A percentile compares a stretch with the other conserved stretches of the same genome.
Evolutionary conservation across 1,140 invertebrate species (phyloP).

Genomic region (Drosophila aff.): DNA sequence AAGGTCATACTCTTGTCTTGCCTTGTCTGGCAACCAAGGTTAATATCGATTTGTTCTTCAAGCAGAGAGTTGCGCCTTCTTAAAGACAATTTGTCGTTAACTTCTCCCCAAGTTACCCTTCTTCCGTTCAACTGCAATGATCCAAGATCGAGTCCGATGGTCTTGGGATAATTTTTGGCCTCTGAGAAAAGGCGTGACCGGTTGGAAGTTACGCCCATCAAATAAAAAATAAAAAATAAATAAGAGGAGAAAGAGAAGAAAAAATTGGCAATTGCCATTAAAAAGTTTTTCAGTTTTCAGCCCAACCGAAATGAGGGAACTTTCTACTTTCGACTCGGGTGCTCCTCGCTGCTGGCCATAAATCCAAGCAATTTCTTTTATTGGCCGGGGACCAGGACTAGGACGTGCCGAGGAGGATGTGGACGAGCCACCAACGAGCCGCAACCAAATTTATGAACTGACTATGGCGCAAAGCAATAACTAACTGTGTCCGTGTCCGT

Average conservation of each 20-base stretch:
- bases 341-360: slow-evolving; percentile 34
- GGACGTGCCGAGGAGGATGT: slow-evolving; percentile 8
- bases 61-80: not conserved
- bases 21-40: not conserved
- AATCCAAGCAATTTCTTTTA: slow-evolving; percentile 57
- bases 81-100: not conserved
- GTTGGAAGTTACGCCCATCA: slow-evolving; percentile 15
- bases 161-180: slow-evolving; percentile 34
- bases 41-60: slow-evolving; percentile 1
- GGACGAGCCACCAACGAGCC: slow-evolving; percentile 48
- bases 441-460: slow-evolving; percentile 81
- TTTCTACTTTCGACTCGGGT: slow-evolving; percentile 19
- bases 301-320: slow-evolving; percentile 43
- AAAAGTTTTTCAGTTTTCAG: slow-evolving; percentile 60
- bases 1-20: not conserved
- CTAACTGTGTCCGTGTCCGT: slow-evolving; percentile 27
- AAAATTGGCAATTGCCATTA: slow-evolving; percentile 56
- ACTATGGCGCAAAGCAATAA: slow-evolving; percentile 58
- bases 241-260: not conserved
- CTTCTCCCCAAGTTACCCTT: not conserved
- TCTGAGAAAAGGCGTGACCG: slow-evolving; percentile 22
- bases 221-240: not conserved
- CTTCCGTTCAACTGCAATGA: not conserved
- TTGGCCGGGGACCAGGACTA: slow-evolving; percentile 25
- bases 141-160: slow-evolving; percentile 27